Evolutionary conservation across 2,113 vertebrate genomes (phyloP), one percentile per base, ranked within the genome.

Genomic region (Prunella himalayana): DNA sequence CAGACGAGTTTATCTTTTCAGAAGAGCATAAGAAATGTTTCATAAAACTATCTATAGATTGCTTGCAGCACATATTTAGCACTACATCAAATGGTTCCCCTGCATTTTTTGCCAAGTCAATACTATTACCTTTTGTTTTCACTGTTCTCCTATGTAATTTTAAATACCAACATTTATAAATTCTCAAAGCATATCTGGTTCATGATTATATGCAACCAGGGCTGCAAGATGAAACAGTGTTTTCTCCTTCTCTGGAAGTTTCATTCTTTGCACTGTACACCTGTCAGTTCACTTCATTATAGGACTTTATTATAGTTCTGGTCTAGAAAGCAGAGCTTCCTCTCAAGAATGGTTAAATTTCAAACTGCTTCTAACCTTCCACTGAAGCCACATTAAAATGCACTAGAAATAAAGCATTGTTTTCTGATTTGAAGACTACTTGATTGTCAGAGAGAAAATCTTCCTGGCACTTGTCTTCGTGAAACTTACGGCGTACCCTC

Each of bases 381-480:
- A 91, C 70, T 87, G 82, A 85, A 97, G 84, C 39, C 17, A 73
- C 71, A 11, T 92, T 96, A 72, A 66, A 90, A 94, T 72, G 72
- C 82, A 91, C 65, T 83, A 81, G 91, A 92, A 90, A 61, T 68
- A 54, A 78, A 84, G 65, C 68, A 20, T 50, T 87, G 30, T 76
- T 94, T 89, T 91, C 70, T 89, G 41, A 94, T 70, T 94, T 70
- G 45, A 93, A 82, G 51, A 28, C n/a, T 63, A 9, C n/a, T 63
- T 83, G 81, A 44, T 44, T 81, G 73, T 80, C 60, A 78, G 82
- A 69, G 63, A 42, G 54, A 56, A 82, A 85, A 92, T 57, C 45
- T 82, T 66, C 61, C 59, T 60, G 59, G 88, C 76, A 39, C 56
- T 33, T 53, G 17, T 41, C 50, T 93, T 79, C 0, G 0, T 92